Percentiles rank a stretch among this genome's conserved stretches.
Conservation (phyloP, 2,113 vertebrate species). For the Miniopterus natalensis region DNA sequence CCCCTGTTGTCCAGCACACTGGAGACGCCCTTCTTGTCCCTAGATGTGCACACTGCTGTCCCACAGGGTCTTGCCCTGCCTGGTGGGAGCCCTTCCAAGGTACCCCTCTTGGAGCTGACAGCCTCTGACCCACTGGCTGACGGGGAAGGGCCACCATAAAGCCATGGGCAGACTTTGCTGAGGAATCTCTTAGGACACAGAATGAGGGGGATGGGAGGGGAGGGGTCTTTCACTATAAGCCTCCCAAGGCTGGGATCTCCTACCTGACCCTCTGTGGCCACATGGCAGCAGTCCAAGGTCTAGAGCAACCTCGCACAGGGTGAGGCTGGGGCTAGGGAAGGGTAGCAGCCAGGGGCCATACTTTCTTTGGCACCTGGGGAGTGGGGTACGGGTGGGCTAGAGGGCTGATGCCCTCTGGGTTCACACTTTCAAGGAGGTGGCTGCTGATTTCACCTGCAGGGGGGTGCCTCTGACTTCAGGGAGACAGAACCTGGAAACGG, state of each 20-base stretch:
- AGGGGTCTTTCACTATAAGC: neutral
- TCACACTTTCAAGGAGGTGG: conserved; percentile 65
- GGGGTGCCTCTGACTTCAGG: conserved; percentile 30
- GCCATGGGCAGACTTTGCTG: neutral
- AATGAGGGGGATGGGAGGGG: no score
- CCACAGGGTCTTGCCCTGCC: neutral
- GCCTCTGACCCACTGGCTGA: neutral
- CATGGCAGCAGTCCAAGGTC: neutral
- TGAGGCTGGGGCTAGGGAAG: neutral
- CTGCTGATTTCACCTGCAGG: conserved; percentile 62
- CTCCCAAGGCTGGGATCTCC: neutral
- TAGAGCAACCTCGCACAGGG: neutral
- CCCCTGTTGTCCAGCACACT: neutral
- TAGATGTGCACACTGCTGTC: neutral
- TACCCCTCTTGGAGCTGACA: neutral
- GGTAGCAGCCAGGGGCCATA: neutral
- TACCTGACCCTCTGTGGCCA: neutral
- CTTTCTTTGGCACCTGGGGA: neutral
- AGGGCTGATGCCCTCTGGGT: conserved; percentile 60
- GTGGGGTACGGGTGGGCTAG: neutral
- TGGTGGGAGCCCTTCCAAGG: neutral
- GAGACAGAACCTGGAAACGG: neutral
- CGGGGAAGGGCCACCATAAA: neutral
- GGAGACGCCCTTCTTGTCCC: neutral
- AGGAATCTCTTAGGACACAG: neutral